Conservation (phyloP, 53 echinoderm and acorn worm genomes). For the Arbacia lixula region DNA sequence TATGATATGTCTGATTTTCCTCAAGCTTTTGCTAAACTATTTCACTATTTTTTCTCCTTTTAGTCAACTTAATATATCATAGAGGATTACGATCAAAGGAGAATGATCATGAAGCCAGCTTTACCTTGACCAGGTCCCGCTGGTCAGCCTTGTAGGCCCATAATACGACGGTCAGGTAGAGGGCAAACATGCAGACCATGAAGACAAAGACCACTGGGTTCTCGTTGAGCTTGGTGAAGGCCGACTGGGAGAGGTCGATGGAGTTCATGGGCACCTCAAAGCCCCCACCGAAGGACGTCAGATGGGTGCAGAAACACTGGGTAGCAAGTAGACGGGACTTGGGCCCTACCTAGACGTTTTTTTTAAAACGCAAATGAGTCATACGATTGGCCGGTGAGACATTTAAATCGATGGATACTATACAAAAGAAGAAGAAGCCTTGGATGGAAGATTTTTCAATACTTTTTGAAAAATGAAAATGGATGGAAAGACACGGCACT, state of each 20-base stretch:
- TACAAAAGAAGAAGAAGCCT: no score
- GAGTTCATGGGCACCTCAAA: constrained; percentile 90
- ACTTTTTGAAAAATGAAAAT: no score
- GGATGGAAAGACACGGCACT: no score
- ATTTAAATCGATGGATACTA: no score
- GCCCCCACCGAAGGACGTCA: constrained; percentile 85
- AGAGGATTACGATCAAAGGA: no score
- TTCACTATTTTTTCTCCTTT: no score
- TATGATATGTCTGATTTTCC: no score
- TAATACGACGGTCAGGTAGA: constrained; percentile 73
- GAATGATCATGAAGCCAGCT: not conserved
- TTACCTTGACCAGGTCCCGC: constrained; percentile 71
- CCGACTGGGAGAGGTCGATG: constrained; percentile 79
- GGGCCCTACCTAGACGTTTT: constrained; percentile 70
- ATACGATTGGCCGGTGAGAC: no score
- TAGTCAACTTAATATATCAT: no score
- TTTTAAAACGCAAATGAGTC: no score
- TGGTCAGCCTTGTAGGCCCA: constrained; percentile 92
- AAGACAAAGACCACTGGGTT: constrained; percentile 91
- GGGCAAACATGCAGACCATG: constrained; percentile 69
- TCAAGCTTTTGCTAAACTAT: no score
- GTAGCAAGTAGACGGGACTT: constrained; percentile 60
- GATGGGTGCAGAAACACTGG: constrained; percentile 74
- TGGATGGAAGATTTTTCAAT: no score
- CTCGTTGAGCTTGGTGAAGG: constrained; percentile 89